Base-by-base conservation (phyloP, 2,113 vertebrate genomes). In the Colossoma macropomum region DNA sequence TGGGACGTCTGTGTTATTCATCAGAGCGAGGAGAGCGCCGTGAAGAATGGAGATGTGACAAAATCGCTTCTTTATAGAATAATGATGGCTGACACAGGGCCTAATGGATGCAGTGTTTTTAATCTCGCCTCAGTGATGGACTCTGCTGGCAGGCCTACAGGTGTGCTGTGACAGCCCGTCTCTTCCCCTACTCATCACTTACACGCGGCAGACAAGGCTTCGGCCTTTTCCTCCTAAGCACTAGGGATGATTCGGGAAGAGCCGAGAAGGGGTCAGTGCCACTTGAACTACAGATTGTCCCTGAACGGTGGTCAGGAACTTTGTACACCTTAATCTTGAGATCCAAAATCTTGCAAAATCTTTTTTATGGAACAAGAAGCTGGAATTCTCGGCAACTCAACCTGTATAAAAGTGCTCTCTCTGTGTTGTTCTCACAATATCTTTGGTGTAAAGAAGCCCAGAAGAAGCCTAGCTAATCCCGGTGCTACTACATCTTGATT, bases 1-100 rank as follows among this genome's bases (percentile, higher is more conserved):
- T 91, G 93, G 91, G 87, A 79, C 85, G 86, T 90, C 88, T 78
- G 87, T 86, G 86, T 91, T 88, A 92, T 93, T 93, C 92, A 90
- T 95, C 94, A 93, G 92, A 86, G 90, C 79, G 60, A 83, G 86
- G 72, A 83, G 82, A 77, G 88, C 84, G 83, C 84, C 90, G 87
- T 94, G 92, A 93, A 93, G 91, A 94, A 94, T 92, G 93, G 93
- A 93, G 91, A 92, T 88, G 91, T 94, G 93, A 94, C 93, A 95
- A 94, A 91, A 90, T 89, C 80, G 89, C 91, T 92, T 90, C 93
- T 92, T 93, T 90, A 63, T 91, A 92, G 93, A 95, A 92, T 93
- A 93, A 95, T 93, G 93, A 94, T 76, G 92, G 87, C 92, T 94
- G 93, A 92, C 93, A 89, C 45, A 10, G 45, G 77, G 84, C 75